Conservation (phyloP, 2,113 vertebrate species). For the Aythya baeri region DNA sequence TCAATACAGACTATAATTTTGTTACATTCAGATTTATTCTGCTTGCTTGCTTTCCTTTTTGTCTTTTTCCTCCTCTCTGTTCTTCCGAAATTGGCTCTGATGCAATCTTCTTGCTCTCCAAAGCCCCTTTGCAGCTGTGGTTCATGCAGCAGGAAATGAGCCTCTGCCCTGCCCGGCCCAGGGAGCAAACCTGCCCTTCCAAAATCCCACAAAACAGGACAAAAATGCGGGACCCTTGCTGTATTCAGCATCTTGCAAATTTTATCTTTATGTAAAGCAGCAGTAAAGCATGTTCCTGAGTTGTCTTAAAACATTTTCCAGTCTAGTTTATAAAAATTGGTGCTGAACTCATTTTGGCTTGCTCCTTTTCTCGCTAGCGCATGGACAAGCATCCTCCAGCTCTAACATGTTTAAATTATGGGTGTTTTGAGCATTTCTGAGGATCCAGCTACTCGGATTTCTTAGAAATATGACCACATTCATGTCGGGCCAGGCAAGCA, state of each 20-base stretch:
- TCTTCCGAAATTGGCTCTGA: not conserved
- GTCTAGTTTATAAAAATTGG: not conserved
- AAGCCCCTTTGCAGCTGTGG: not conserved
- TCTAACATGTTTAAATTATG: not conserved
- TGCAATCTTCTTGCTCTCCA: not conserved
- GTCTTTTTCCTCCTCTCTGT: not conserved
- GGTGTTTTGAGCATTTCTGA: not conserved
- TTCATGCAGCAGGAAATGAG: not conserved
- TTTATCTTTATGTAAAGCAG: not conserved
- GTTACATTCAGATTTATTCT: conserved; percentile 7
- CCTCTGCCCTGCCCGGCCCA: not conserved
- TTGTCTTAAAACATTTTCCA: not conserved
- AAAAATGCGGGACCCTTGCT: not conserved
- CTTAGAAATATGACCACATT: not conserved
- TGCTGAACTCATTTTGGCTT: not conserved
- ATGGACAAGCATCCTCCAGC: not conserved
- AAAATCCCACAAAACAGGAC: not conserved
- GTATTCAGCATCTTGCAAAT: not conserved
- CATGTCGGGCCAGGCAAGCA: not conserved
- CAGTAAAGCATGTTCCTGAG: not conserved
- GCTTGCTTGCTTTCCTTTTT: not conserved
- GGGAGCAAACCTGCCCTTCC: not conserved
- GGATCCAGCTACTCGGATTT: not conserved
- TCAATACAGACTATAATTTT: not conserved
- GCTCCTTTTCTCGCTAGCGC: not conserved